Evolutionary conservation across 2,113 vertebrate genomes (phyloP), one percentile per base, ranked within the genome.

Genomic region (Turnix velox): DNA sequence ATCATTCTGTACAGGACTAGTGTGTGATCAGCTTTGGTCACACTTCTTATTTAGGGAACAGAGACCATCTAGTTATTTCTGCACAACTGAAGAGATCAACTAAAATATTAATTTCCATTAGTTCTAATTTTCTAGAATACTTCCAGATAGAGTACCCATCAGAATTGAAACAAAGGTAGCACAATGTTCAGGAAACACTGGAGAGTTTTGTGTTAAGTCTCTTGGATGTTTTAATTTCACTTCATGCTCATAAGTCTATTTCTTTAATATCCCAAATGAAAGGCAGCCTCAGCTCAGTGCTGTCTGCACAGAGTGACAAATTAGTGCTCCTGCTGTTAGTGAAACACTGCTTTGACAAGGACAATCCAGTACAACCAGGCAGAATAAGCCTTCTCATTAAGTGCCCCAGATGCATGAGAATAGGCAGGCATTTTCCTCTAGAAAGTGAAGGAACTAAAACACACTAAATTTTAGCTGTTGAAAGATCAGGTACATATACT

Each of bases 31-130:
- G 76, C 82, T 80, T 69, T 89, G 91, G 28, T 87, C 84, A 91
- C 76, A 68, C 57, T 84, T 92, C 80, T 94, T 88, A 93, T 79
- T 92, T 88, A 90, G 52, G 69, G 52, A 95, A 63, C 61, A 13
- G 45, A 96, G 73, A 68, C 61, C 57, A 37, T 86, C 45, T 8
- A 87, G 68, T 72, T 95, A 92, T 93, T 87, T 84, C 77, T 84
- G 86, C 68, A 28, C 52, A 87, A 65, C 33, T 57, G 83, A 93
- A 86, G 4, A 48, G 51, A 81, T 46, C 66, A 71, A 87, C 78
- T 92, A 78, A 92, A 92, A 93, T 72, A 82, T 78, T 92, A 8
- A 89, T 94, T 93, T 63, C 74, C 45, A 31, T 72, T 71, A 58
- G 28, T 30, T 54, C 73, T 65, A 28, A 48, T 59, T 72, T 73